phyloP scores from a whole-genome alignment of 2,797 vertebrate genomes.

The Rhabdomys pumilio region DNA sequence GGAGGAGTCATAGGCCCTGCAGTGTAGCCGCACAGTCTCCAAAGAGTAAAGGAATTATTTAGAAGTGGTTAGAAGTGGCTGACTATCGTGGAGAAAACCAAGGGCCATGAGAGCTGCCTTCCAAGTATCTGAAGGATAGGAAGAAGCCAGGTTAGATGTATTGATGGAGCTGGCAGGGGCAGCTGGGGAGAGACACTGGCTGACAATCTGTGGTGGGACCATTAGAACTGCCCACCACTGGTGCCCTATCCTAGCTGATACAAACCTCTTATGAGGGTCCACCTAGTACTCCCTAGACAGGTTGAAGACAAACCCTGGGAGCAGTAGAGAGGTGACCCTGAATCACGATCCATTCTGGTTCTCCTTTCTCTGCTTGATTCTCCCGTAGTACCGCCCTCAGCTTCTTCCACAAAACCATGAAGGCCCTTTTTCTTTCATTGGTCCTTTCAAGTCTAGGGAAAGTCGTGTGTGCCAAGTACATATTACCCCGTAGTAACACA shows the following conservation, averaged over 20 bases:
- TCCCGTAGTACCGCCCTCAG: not conserved
- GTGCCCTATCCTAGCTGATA: not conserved
- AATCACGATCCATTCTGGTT: not conserved
- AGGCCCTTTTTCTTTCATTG: not conserved
- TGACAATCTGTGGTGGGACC: fast-evolving
- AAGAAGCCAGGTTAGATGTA: too few species aligned
- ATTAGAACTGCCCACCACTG: not conserved
- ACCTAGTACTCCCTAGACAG: not conserved
- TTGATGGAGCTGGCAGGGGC: too few species aligned
- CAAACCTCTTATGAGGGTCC: not conserved
- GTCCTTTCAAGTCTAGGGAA: not conserved
- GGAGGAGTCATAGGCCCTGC: not conserved
- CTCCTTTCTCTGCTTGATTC: not conserved
- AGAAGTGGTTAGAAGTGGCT: not conserved
- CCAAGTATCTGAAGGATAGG: not conserved
- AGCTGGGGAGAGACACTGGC: not conserved
- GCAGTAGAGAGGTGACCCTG: not conserved
- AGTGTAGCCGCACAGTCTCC: not conserved
- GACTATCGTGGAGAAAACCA: not conserved
- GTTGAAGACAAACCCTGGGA: not conserved
- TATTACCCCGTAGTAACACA: not conserved
- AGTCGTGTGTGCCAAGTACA: not conserved
- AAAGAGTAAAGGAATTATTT: not conserved
- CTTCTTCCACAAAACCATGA: not conserved
- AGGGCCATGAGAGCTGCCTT: not conserved